Evolutionary conservation across 2,113 vertebrate species (phyloP).

Genomic region (Cacatua alba): DNA sequence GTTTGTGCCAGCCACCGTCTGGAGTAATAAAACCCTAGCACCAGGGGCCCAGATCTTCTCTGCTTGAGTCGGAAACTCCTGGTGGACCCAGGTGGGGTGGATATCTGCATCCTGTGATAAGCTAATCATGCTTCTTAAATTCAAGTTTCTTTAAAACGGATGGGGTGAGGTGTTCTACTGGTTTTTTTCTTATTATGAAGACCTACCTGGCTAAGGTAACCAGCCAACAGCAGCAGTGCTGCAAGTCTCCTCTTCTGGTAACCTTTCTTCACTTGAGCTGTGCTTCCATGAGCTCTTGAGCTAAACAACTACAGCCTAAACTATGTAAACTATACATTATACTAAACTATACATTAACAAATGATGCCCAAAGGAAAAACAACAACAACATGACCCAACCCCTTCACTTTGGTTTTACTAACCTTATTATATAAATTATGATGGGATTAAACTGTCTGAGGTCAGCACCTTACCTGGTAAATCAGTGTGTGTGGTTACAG

Average conservation of each 20-base stretch:
- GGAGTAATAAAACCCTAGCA: no score
- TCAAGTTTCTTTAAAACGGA: background rate
- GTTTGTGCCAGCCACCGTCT: accelerated
- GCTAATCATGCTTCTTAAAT: background rate
- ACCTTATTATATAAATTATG: background rate
- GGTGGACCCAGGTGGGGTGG: no score
- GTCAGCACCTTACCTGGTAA: background rate
- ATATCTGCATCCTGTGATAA: background rate
- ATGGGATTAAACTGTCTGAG: background rate
- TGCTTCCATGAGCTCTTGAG: accelerated
- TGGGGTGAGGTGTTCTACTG: background rate
- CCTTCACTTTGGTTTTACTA: background rate
- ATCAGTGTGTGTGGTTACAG: background rate
- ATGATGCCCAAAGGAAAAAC: background rate
- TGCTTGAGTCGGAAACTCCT: background rate
- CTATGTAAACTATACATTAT: background rate
- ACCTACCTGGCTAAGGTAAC: background rate
- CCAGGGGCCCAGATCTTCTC: background rate
- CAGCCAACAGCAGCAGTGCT: background rate
- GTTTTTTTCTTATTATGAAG: background rate
- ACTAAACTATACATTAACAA: background rate
- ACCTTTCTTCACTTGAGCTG: background rate
- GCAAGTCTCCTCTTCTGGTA: background rate
- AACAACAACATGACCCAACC: no score
- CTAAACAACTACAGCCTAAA: background rate